Base-by-base conservation (phyloP, 2,797 vertebrate species). In the Caiman crocodilus region DNA sequence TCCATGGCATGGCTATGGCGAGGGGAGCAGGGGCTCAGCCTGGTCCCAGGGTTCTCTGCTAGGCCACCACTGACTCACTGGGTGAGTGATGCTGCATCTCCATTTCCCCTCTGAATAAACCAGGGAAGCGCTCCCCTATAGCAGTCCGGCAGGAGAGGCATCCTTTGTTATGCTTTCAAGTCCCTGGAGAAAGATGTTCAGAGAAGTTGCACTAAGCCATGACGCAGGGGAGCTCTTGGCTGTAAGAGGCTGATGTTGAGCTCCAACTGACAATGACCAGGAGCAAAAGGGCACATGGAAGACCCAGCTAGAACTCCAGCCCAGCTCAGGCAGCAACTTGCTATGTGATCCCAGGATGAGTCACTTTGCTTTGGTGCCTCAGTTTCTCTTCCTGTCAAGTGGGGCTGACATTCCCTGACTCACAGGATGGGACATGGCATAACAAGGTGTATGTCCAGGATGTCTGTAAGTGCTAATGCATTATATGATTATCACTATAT, bases 271-370 rank as follows among this genome's bases (percentile, higher is more conserved):
- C 42, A 50, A 50, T 50, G 42, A 50, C 42, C 42, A 50, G 42
- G 42, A 69, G 16, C n/a, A 23, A 35, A 71, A 71, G 30, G 35
- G 18, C 7, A 21, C 30, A 71, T 21, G 20, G 21, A 21, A 35
- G 4, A 14, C 6, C 5, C 23, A 21, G 23, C 6, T 35, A 32
- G 67, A 42, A 32, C 67, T 71, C 32, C 32, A 71, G 13, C 71
- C 64, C 4, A 2, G 32, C 55, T 88, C 90, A 74, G 90, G 42
- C 84, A 57, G 32, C 55, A n/a, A 14, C 79, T 88, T 91, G 77
- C 84, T 75, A 13, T 1, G 20, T 8, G 32, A 65, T 26, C 42
- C 56, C 76, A 57, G 74, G 82, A 64, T 5, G 42, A 92, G 77
- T 35, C 77, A 76, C 89, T 57, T 28, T 1, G 0, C 23, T 79